Percentiles rank a stretch among this genome's conserved stretches.
Conservation (phyloP, 2,113 vertebrate species). For the Guaruba guarouba region DNA sequence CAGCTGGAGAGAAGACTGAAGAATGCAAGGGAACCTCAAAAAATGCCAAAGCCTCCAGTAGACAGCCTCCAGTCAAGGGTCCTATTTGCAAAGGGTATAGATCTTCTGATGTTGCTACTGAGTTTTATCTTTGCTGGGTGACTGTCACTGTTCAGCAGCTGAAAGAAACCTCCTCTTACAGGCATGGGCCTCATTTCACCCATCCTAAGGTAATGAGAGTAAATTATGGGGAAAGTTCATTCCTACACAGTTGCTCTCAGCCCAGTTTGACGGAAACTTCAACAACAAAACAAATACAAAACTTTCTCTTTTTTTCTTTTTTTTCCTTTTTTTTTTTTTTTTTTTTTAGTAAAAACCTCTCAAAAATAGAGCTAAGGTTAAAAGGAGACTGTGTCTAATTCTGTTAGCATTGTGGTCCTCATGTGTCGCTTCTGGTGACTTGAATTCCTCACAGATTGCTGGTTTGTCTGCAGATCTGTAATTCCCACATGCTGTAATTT, state of each 20-base stretch:
- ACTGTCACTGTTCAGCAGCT: background rate
- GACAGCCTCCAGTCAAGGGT: background rate
- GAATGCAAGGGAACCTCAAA: background rate
- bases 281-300: slow-evolving; percentile 29
- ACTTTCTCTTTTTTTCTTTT: background rate
- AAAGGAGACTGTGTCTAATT: slow-evolving; percentile 60
- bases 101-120: background rate
- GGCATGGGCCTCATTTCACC: background rate
- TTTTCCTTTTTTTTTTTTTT: background rate
- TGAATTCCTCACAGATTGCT: slow-evolving; percentile 72
- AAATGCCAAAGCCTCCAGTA: background rate
- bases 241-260: slow-evolving; percentile 14
- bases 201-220: background rate
- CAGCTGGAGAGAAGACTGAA: background rate
- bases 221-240: background rate
- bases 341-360: background rate
- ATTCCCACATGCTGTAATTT: slow-evolving; percentile 70
- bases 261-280: slow-evolving; percentile 37
- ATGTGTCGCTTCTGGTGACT: slow-evolving; percentile 67
- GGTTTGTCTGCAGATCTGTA: slow-evolving; percentile 69
- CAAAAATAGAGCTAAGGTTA: slow-evolving; percentile 59
- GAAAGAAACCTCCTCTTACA: background rate
- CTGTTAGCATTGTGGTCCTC: slow-evolving; percentile 54
- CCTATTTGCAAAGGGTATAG: background rate
- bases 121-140: background rate